A percentile compares a stretch with the other conserved stretches of the same genome.
phyloP scores from a whole-genome alignment of 2,888 invertebrate genomes.

The Lottia scabra region DNA sequence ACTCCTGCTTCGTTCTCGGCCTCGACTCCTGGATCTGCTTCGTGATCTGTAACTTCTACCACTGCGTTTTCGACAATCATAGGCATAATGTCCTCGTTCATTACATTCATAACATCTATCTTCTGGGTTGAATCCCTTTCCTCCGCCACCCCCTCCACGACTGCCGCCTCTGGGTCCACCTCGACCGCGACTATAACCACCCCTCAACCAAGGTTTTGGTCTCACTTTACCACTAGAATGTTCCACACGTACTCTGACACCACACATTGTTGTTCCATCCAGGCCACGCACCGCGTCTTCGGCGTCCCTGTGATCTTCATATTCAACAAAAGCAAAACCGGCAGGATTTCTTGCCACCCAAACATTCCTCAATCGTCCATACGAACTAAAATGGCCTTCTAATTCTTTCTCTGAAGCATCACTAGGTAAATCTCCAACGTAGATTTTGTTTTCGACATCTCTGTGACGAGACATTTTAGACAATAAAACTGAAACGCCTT shows the following conservation, averaged over 20 bases:
- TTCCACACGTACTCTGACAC: slow-evolving; percentile 90
- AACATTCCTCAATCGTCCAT: slow-evolving; percentile 89
- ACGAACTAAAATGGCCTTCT: slow-evolving; percentile 88
- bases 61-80: slow-evolving; percentile 77
- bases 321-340: slow-evolving; percentile 73
- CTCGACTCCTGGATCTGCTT: slow-evolving; percentile 42
- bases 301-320: slow-evolving; percentile 67
- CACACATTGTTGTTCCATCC: slow-evolving; percentile 77
- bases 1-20: slow-evolving; percentile 45
- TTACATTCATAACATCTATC: slow-evolving; percentile 96
- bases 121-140: slow-evolving; percentile 84
- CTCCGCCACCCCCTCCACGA: slow-evolving; percentile 34
- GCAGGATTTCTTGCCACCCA: slow-evolving; percentile 96
- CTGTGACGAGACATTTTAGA: slow-evolving; percentile 40
- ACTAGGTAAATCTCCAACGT: slow-evolving; percentile 90
- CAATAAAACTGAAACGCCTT: not conserved
- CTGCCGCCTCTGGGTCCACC: slow-evolving; percentile 27
- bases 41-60: slow-evolving; percentile 30
- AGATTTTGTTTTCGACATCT: slow-evolving; percentile 77
- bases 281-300: slow-evolving; percentile 70
- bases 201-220: slow-evolving; percentile 63
- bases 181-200: slow-evolving; percentile 38
- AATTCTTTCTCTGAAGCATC: slow-evolving; percentile 89
- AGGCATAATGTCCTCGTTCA: slow-evolving; percentile 91
- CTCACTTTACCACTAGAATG: slow-evolving; percentile 85